Conservation (phyloP, 2,797 vertebrate species). For the Telmatherina bonti region DNA sequence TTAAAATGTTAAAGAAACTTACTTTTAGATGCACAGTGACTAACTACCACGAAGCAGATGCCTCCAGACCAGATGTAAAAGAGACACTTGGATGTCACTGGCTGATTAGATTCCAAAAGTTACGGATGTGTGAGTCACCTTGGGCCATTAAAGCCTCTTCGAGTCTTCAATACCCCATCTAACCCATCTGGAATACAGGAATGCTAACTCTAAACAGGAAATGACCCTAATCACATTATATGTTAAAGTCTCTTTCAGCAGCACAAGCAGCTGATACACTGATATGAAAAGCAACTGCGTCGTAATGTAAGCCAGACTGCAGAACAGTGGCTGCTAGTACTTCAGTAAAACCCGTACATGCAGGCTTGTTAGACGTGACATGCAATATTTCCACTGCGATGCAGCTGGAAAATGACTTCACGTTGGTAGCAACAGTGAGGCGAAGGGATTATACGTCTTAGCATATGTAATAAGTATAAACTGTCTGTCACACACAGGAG, state of each 20-base stretch:
- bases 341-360: background rate
- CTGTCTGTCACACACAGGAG: constrained; percentile 18
- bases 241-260: constrained; percentile 15
- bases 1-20: background rate
- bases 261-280: constrained; percentile 45
- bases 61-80: constrained; percentile 39
- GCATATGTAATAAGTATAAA: constrained; percentile 3
- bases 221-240: constrained; percentile 50
- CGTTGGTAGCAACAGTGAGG: background rate
- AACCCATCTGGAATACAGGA: constrained; percentile 49
- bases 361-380: background rate
- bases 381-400: background rate
- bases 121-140: constrained; percentile 57
- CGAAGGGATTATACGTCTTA: background rate
- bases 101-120: constrained; percentile 46
- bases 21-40: constrained; percentile 13
- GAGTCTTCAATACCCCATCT: constrained; percentile 32
- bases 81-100: constrained; percentile 6
- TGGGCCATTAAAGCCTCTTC: constrained; percentile 39
- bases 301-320: constrained; percentile 13
- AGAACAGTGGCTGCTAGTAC: constrained; percentile 3
- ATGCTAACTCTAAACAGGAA: constrained; percentile 68
- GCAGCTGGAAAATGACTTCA: background rate
- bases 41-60: constrained; percentile 30
- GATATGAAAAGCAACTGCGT: constrained; percentile 25